Base-by-base conservation (phyloP, 2,113 vertebrate species). In the Bubo scandiacus region DNA sequence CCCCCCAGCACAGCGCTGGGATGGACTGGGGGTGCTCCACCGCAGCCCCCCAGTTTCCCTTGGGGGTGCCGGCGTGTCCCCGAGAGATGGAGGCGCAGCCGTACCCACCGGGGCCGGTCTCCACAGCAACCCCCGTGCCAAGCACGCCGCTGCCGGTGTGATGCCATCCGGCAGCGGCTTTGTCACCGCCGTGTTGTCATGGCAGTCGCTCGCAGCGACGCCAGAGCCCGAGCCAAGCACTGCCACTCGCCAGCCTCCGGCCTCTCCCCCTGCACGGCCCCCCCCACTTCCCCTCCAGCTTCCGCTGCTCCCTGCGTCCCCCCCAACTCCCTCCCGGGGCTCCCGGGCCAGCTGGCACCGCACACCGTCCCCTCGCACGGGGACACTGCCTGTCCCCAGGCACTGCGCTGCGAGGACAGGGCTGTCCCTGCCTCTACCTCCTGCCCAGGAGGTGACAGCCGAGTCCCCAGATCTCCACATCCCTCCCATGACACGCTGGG, bases 51-150 rank as follows among this genome's bases (percentile, higher is more conserved):
- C 5, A 2, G 36, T 16, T 75, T 38, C 29, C 54, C 6, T 21
- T 2, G 1, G 21, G 8, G 89, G 36, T 45, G 40, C 40, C 23
- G 14, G 40, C 29, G 4, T 4, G 23, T 21, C 77, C 54, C 59
- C 3, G 1, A 14, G 85, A 70, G 68, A 29, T 1, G 36, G 72
- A 84, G 63, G 58, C 25, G 9, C 62, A 40, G 32, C 29, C 16
- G 82, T 78, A 58, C 77, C 81, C 68, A 38, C 58, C 27, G 8
- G 54, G 16, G 32, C 80, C 32, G 10, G 96, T 98, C 91, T 58
- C 97, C 97, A 98, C 97, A 96, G 98, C 98, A 98, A 97, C 95
- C 68, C 81, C 4, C 1, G 42, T 6, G 45, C 80, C 12, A 12
- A 79, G 88, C 58, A 55, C 2, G 8, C 80, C 2, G n/a, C 1